A percentile compares a stretch with the other conserved stretches of the same genome.
Evolutionary conservation across 2,797 vertebrate species (phyloP).

Genomic region (Sebastes taczanowskii): DNA sequence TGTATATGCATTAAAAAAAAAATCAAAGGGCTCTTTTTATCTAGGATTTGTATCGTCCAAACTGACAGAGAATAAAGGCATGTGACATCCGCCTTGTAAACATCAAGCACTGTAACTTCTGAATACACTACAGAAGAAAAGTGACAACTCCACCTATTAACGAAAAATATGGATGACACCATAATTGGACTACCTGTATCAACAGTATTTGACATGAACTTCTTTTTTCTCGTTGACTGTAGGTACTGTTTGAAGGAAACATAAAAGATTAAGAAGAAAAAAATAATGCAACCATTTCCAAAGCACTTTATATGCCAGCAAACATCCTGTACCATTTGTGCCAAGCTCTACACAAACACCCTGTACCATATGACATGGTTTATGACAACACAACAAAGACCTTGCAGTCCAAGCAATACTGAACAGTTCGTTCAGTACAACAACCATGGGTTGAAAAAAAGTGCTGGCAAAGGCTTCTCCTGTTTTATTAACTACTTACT

Average conservation of each 20-base stretch:
- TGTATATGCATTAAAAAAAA: not conserved
- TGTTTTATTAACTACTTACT: not conserved
- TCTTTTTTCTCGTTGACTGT: not conserved
- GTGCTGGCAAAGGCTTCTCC: slow-evolving; percentile 4
- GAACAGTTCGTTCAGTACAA: slow-evolving; percentile 8
- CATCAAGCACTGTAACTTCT: not conserved
- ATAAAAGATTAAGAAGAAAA: not conserved
- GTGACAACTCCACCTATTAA: not conserved
- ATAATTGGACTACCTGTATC: not conserved
- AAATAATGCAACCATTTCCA: not conserved
- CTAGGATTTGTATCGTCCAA: not conserved
- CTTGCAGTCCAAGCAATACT: not conserved
- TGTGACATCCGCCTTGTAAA: not conserved
- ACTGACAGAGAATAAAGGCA: not conserved
- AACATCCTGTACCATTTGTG: not conserved
- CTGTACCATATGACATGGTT: not conserved
- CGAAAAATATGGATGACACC: not conserved
- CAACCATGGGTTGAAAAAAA: not conserved
- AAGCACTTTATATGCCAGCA: not conserved
- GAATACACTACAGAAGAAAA: not conserved
- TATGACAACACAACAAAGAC: slow-evolving; percentile 27
- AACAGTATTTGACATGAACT: not conserved
- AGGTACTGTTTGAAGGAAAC: not conserved
- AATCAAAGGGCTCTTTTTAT: not conserved
- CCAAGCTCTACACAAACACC: not conserved